These are phyloP conservation scores for Halcyon senegalensis DNA, from an alignment of 2,113 vertebrate genomes.

Conservation along the genomic window DNA sequence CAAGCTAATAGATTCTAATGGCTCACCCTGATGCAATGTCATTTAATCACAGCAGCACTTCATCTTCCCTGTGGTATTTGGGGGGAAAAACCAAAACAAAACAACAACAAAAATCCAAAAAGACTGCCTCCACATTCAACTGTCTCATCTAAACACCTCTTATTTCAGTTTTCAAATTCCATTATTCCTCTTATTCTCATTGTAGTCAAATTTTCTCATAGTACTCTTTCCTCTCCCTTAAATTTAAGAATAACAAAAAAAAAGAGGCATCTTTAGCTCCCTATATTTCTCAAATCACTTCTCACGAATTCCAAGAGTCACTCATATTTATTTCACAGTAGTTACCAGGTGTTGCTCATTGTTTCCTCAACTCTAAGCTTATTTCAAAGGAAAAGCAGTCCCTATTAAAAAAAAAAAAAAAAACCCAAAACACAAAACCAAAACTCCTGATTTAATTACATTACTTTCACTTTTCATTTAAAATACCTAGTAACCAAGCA, in stretches of 20 bases:
- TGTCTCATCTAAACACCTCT: neutral
- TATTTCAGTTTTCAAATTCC: neutral
- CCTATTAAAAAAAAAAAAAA: neutral
- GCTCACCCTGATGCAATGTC: neutral
- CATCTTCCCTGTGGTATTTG: neutral
- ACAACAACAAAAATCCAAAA: no score
- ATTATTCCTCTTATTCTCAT: neutral
- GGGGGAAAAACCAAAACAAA: no score
- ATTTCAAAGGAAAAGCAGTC: neutral
- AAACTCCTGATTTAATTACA: neutral
- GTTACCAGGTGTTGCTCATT: neutral
- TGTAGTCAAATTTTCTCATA: neutral
- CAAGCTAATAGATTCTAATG: conserved; percentile 1
- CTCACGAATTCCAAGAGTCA: neutral
- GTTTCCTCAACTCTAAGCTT: neutral
- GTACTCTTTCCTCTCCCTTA: neutral
- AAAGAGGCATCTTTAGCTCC: neutral
- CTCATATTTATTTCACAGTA: neutral
- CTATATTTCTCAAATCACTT: neutral
- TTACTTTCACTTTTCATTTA: neutral
- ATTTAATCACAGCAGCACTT: neutral
- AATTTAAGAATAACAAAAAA: neutral
- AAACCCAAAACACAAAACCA: no score
- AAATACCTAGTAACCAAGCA: neutral
- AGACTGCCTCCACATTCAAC: neutral